Conservation (phyloP, 2,888 invertebrate genomes). For the Cephus nigrinus region DNA sequence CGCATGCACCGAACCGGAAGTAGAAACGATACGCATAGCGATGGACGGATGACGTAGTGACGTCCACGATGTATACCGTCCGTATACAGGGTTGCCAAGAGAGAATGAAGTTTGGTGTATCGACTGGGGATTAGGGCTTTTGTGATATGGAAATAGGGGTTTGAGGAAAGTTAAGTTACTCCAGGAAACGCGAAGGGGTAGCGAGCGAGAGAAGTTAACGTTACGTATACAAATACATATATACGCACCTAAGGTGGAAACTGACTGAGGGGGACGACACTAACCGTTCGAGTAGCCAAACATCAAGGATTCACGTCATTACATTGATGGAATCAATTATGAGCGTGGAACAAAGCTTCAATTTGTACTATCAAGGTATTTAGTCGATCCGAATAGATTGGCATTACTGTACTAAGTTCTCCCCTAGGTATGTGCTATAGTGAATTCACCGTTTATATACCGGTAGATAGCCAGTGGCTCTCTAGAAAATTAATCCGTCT, state of each 20-base stretch:
- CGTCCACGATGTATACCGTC: neutral
- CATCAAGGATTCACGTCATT: constrained; percentile 36
- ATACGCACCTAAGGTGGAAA: neutral
- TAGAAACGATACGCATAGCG: constrained; percentile 33
- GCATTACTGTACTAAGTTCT: neutral
- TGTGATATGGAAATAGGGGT: neutral
- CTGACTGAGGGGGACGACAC: neutral
- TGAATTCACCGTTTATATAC: neutral
- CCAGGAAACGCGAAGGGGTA: neutral
- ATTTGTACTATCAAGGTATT: constrained; percentile 36
- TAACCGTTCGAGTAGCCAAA: neutral
- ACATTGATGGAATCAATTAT: constrained; percentile 55
- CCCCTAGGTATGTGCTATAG: neutral
- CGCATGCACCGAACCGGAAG: constrained; percentile 49
- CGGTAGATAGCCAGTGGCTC: neutral
- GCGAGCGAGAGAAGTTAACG: neutral
- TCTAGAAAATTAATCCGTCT: neutral
- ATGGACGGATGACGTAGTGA: neutral
- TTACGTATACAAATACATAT: neutral
- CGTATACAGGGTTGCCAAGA: neutral
- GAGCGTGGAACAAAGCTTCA: constrained; percentile 50
- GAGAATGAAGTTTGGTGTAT: neutral
- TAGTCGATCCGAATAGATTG: neutral
- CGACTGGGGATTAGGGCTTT: neutral
- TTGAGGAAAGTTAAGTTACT: neutral